Base-by-base conservation (phyloP, 2,797 vertebrate genomes). In the Eleutherodactylus coqui region DNA sequence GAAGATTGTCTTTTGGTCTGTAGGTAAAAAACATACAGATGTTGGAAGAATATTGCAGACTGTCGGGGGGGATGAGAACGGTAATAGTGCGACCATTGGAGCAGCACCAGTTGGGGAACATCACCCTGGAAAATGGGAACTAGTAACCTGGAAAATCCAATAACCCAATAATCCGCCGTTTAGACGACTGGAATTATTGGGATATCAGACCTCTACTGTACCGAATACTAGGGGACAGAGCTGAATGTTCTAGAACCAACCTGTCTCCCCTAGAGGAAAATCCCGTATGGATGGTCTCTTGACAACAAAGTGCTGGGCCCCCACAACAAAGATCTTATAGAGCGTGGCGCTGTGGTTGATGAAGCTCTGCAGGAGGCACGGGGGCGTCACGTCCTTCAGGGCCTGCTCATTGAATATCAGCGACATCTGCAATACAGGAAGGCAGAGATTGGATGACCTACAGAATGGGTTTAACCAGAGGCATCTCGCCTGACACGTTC, bases 301-400 rank as follows among this genome's bases (percentile, higher is more conserved):
- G 16, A 95, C 94, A 0, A 93, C 92, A 89, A 92, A 95, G 88
- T 95, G 93, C 8, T 88, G 86, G 51, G 93, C 91, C 36, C 95
- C 95, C 17, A 96, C 92, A n/a, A 95, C 94, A 79, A 95, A 96
- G 84, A 95, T 93, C 80, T 96, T 95, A 88, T 95, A 92, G 36
- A 96, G 92, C 27, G 94, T 90, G 0, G 94, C 95, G 0, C 93
- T 94, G 16, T 95, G 95, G 89, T 93, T 96, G 36, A 95, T 89
- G 34, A 95, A 95, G 90, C 94, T 95, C 91, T 96, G 95, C 9
- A 95, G 92, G 32, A 95, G 90, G 43, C 95, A 95, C 24, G 95
- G 94, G 4, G 93, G 92, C 4, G 10, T 91, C 41, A 93, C 85
- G 0, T 93, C 93, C 17, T 49, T 87, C 88, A 96, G 88, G 7